Conservation (phyloP, 2,888 invertebrate genomes). For the Diplazon laetatorius region DNA sequence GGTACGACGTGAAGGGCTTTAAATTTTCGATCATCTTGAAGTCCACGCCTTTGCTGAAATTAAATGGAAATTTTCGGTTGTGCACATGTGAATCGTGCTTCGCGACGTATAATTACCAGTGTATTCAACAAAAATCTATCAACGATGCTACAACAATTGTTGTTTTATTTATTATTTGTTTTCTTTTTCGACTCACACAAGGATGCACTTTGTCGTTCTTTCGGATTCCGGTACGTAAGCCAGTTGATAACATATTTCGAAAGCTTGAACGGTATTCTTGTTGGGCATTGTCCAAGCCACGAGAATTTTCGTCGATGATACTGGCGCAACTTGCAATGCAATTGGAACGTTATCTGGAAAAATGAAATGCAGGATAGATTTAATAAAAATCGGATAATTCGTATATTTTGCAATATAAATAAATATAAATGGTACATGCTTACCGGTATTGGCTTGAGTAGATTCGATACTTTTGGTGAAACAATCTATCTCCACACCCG, state of each 20-base stretch:
- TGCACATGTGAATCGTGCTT: too few relatives aligned
- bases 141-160: too few relatives aligned
- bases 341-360: constrained; percentile 78
- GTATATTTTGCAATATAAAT: too few relatives aligned
- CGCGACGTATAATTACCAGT: too few relatives aligned
- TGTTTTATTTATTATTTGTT: not conserved
- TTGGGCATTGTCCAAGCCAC: constrained; percentile 83
- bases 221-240: constrained; percentile 78
- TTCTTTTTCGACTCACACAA: constrained; percentile 73
- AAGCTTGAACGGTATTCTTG: constrained; percentile 79
- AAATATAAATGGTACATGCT: constrained; percentile 45
- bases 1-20: constrained; percentile 87
- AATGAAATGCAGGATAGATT: constrained; percentile 7
- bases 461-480: constrained; percentile 75
- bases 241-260: constrained; percentile 84
- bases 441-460: constrained; percentile 69
- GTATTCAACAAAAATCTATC: too few relatives aligned
- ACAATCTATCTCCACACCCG: constrained; percentile 73
- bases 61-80: not conserved
- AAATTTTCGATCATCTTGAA: constrained; percentile 84
- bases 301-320: constrained; percentile 83
- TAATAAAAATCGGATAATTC: not conserved
- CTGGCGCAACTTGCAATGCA: constrained; percentile 83
- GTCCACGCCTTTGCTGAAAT: constrained; percentile 84
- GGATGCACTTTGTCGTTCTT: constrained; percentile 79